Evolutionary conservation across 2,113 vertebrate species (phyloP).

Genomic region (Calidris pygmaea): DNA sequence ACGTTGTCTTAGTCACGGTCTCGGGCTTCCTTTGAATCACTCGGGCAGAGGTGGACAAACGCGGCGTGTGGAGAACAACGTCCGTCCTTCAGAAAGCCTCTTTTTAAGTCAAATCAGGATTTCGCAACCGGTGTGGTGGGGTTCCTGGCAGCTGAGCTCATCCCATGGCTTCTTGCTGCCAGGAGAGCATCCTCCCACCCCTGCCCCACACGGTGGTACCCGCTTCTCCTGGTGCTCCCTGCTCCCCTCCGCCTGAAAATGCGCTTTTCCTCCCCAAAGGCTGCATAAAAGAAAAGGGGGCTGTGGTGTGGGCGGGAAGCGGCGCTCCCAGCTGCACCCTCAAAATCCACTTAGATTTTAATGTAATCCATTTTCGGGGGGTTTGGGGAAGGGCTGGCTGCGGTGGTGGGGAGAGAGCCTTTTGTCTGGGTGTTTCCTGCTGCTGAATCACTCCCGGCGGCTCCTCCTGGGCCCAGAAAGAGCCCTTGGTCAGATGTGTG

Average conservation of each 20-base stretch:
- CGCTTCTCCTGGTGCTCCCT: background rate
- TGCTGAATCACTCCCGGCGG: background rate
- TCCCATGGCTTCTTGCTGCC: background rate
- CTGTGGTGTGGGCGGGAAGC: fast-evolving
- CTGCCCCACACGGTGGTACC: fast-evolving
- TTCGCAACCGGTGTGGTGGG: background rate
- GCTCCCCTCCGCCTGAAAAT: fast-evolving
- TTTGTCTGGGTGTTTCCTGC: background rate
- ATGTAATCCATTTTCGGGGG: no score
- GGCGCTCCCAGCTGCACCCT: fast-evolving
- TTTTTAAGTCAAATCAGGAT: background rate
- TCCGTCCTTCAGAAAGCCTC: background rate
- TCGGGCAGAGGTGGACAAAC: background rate
- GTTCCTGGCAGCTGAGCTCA: background rate
- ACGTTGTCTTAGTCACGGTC: background rate
- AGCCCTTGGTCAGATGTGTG: background rate
- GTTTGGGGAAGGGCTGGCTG: background rate
- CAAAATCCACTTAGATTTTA: no score
- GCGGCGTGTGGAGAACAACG: fast-evolving
- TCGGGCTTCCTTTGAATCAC: background rate
- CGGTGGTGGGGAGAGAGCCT: fast-evolving
- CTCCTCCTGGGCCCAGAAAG: background rate
- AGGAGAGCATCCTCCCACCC: background rate
- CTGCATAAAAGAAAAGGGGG: fast-evolving
- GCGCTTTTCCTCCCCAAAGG: fast-evolving